These are phyloP conservation scores for Zaprionus bogoriensis DNA, from an alignment of 2,888 invertebrate species.

Conservation along the genomic window DNA sequence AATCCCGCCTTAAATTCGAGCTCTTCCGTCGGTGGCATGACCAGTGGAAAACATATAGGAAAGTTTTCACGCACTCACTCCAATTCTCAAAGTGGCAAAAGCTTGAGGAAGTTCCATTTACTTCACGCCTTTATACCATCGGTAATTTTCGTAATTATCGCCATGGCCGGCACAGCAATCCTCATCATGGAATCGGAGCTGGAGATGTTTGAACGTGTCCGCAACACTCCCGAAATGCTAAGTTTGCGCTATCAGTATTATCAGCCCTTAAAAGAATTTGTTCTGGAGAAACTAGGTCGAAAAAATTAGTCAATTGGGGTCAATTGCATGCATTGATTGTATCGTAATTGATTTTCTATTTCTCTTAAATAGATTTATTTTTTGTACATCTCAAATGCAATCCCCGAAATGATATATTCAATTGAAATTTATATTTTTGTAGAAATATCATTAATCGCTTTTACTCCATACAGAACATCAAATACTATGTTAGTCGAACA, in stretches of 20 bases:
- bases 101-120: conserved; percentile 85
- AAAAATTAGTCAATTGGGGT: conserved; percentile 42
- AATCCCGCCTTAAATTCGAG: conserved; percentile 73
- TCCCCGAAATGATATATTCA: neutral
- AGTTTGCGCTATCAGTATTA: conserved; percentile 91
- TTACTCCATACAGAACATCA: neutral
- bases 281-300: conserved; percentile 71
- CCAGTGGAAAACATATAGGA: conserved; percentile 47
- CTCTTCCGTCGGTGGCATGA: conserved; percentile 45
- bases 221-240: conserved; percentile 90
- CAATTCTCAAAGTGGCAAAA: conserved; percentile 80
- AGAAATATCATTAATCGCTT: neutral
- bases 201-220: conserved; percentile 87
- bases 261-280: conserved; percentile 89
- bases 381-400: neutral
- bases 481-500: neutral
- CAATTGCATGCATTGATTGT: neutral
- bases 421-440: neutral
- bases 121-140: conserved; percentile 90
- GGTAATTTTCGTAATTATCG: conserved; percentile 88
- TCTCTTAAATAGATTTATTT: neutral
- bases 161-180: conserved; percentile 87
- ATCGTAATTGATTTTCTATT: neutral
- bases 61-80: conserved; percentile 47
- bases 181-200: conserved; percentile 91